Base-by-base conservation (phyloP, 2,888 invertebrate genomes). In the Plagiodera versicolora region DNA sequence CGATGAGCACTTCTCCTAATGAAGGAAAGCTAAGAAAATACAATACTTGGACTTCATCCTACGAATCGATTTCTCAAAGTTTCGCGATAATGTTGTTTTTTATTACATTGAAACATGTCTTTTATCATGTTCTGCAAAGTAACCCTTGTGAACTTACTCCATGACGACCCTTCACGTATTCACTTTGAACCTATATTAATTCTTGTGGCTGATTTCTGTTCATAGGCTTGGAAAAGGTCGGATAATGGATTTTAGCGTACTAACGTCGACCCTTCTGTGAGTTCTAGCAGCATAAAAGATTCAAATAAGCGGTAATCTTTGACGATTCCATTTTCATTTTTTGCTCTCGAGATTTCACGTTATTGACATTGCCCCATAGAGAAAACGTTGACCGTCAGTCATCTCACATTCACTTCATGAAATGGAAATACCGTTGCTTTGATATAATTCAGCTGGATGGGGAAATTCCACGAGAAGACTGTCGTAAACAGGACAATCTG, bases 401-500 rank as follows among this genome's bases (percentile, higher is more conserved):
- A n/a, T n/a, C n/a, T n/a, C n/a, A 6, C 24, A 24, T 45, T 59
- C 59, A 48, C 54, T 59, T 54, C 30, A 44, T 30, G 30, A 54
- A 59, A 54, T 59, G 30, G 54, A 59, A 59, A 59, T 59, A 30
- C 59, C 53, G 44, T 44, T 44, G 35, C 53, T 6, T 20, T 10
- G 44, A 9, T 45, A 35, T 53, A 20, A 53, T 53, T 53, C 53
- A 14, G 24, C 20, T 16, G 24, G n/a, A 28, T 20, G 18, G 53
- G 39, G 14, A 14, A 39, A 39, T 39, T 32, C 32, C 11, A 4
- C 20, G 39, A 24, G 48, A 39, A 30, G 44, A 59, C 54, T 59
- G 59, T 54, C 59, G 59, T 59, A 54, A 48, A 59, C 59, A 55
- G 54, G 54, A 59, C 30, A 48, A 55, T 55, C 54, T 19, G 53